phyloP scores from a whole-genome alignment of 2,888 invertebrate genomes.

The Drosophila cognata region DNA sequence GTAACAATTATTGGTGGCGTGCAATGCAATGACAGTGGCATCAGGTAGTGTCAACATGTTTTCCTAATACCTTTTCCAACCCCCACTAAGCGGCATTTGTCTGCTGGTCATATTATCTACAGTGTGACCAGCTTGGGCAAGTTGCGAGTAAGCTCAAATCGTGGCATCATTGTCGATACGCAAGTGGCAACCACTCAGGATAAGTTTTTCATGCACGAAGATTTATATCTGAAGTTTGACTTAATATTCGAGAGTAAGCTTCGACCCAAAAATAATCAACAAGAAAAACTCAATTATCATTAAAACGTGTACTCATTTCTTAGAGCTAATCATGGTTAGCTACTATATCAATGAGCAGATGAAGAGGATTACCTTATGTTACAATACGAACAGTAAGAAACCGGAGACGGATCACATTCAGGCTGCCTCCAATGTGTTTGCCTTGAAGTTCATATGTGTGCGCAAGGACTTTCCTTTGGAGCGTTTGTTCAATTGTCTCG shows the following conservation, averaged over 20 bases:
- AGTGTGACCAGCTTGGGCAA: constrained; percentile 58
- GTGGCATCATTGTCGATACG: constrained; percentile 28
- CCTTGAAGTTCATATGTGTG: constrained; percentile 70
- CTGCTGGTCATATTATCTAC: background rate
- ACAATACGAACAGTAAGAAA: constrained; percentile 26
- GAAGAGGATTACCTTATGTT: constrained; percentile 39
- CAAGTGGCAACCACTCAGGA: background rate
- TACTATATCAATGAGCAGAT: constrained; percentile 55
- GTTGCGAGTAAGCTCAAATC: constrained; percentile 34
- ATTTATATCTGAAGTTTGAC: constrained; percentile 49
- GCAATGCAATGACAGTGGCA: constrained; percentile 43
- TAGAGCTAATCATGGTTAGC: constrained; percentile 47
- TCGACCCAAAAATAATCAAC: too few relatives aligned
- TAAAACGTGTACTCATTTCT: background rate
- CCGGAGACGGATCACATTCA: constrained; percentile 11
- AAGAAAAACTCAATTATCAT: background rate
- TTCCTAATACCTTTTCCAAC: too few relatives aligned
- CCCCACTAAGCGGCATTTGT: background rate
- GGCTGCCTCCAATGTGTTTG: constrained; percentile 70
- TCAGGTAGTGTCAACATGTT: constrained; percentile 39
- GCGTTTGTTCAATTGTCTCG: constrained; percentile 85
- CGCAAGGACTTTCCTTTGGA: constrained; percentile 49
- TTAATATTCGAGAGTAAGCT: constrained; percentile 58
- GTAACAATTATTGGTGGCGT: constrained; percentile 59
- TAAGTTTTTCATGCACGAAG: constrained; percentile 45